Evolutionary conservation across 2,888 invertebrate genomes (phyloP).

Genomic region (Dasysyrphus tricinctus): DNA sequence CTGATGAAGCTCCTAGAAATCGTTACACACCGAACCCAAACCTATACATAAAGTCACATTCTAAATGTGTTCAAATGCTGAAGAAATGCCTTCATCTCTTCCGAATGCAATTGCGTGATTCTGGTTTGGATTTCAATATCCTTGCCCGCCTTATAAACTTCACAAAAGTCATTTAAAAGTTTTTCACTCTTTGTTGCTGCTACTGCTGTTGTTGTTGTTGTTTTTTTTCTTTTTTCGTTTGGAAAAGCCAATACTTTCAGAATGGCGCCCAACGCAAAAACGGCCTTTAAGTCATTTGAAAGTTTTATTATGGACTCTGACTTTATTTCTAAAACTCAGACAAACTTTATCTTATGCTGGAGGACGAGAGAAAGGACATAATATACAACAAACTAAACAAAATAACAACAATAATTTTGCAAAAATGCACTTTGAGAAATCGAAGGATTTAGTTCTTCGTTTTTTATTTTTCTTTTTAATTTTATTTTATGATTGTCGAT

Average conservation of each 20-base stretch:
- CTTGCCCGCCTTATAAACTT: slow-evolving; percentile 20
- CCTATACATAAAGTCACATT: background rate
- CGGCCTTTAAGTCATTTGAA: slow-evolving; percentile 72
- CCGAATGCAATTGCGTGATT: slow-evolving; percentile 56
- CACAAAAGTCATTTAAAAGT: slow-evolving; percentile 74
- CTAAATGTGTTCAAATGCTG: slow-evolving; percentile 21
- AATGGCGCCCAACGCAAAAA: slow-evolving; percentile 42
- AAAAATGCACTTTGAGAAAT: slow-evolving; percentile 62
- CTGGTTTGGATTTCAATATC: slow-evolving; percentile 68
- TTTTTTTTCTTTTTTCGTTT: background rate
- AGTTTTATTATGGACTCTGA: slow-evolving; percentile 70
- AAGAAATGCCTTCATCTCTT: slow-evolving; percentile 26
- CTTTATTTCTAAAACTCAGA: slow-evolving; percentile 37
- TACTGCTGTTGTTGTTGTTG: slow-evolving; percentile 10
- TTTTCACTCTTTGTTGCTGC: slow-evolving; percentile 40
- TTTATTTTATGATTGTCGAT: slow-evolving; percentile 48
- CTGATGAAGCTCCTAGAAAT: slow-evolving; percentile 29
- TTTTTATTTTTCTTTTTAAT: slow-evolving; percentile 5
- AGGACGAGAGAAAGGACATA: background rate
- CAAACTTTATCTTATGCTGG: slow-evolving; percentile 47
- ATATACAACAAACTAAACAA: background rate
- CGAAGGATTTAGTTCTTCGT: background rate
- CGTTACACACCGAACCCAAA: slow-evolving; percentile 21
- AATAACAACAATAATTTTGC: slow-evolving; percentile 52
- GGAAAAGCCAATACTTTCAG: slow-evolving; percentile 25